A percentile compares a stretch with the other conserved stretches of the same genome.
These are phyloP conservation scores for Cariama cristata DNA, from an alignment of 2,113 vertebrate genomes.

Conservation along the genomic window DNA sequence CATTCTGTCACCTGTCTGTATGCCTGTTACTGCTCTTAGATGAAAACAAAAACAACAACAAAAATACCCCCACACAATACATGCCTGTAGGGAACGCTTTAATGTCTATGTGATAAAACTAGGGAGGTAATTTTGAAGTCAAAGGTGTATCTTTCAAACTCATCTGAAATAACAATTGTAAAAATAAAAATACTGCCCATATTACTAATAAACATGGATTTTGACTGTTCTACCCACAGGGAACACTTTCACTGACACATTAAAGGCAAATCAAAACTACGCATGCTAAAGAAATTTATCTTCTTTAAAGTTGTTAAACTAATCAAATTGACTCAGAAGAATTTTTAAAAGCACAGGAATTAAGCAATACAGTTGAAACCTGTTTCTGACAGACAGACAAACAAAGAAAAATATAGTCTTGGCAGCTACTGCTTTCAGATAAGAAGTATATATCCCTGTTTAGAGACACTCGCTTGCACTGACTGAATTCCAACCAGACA, in stretches of 20 bases:
- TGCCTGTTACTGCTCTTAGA: not conserved
- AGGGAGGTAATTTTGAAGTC: not conserved
- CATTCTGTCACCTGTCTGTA: fast-evolving
- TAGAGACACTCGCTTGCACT: not conserved
- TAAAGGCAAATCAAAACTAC: not conserved
- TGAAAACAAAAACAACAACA: too few species aligned
- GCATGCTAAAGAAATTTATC: not conserved
- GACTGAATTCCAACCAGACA: not conserved
- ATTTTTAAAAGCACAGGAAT: not conserved
- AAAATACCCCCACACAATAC: too few species aligned
- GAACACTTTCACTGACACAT: not conserved
- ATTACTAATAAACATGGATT: not conserved
- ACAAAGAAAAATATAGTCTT: not conserved
- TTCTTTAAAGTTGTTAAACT: not conserved
- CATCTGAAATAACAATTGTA: not conserved
- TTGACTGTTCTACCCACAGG: not conserved
- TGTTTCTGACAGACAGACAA: not conserved
- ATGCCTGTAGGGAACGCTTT: not conserved
- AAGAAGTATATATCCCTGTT: not conserved
- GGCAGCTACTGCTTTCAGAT: not conserved
- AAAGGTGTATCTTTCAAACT: not conserved
- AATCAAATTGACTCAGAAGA: not conserved
- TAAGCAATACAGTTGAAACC: not conserved
- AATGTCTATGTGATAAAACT: not conserved
- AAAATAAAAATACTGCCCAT: not conserved